Evolutionary conservation across 2,797 vertebrate species (phyloP), one percentile per base, ranked within the genome.

Genomic region (Remorina albescens): DNA sequence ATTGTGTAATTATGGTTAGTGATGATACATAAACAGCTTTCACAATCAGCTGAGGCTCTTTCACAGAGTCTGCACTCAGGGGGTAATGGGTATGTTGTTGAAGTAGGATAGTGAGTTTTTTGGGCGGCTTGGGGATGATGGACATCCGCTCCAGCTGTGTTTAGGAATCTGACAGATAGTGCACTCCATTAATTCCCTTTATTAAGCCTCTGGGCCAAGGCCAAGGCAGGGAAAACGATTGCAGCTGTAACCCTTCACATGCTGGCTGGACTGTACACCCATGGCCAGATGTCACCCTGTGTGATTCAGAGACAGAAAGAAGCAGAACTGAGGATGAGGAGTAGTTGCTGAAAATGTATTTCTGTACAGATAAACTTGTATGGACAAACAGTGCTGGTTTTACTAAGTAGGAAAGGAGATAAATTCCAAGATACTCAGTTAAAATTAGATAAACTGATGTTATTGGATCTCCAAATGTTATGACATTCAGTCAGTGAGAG

Each of bases 91-190:
- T 79, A 76, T 85, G 89, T 87, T 86, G 85, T 90, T 83, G 75
- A 89, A 84, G 90, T 84, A 88, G 89, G 89, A 89, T 87, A 89
- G 88, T 91, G 83, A 25, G 87, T 91, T 88, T 90, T 87, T 88
- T 90, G 84, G 86, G 87, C 85, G 87, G 91, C 87, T 89, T 90
- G 89, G 91, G 89, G 84, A 83, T 86, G 89, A 89, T 92, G 91
- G 85, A 94, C 91, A 94, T 95, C 93, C 93, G 89, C 93, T 94
- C 93, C 94, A 95, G 93, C 94, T 95, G 94, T 95, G 94, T 95
- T 95, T 93, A 93, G 93, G 91, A 95, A 94, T 95, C 91, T 94
- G 93, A 94, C 93, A 94, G 94, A 94, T 94, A 95, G 92, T 93
- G 91, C 94, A 93, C 93, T 94, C 92, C 93, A 94, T 95, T 94